Evolutionary conservation across 2,113 vertebrate genomes (phyloP).

Genomic region (Pycnonotus jocosus): DNA sequence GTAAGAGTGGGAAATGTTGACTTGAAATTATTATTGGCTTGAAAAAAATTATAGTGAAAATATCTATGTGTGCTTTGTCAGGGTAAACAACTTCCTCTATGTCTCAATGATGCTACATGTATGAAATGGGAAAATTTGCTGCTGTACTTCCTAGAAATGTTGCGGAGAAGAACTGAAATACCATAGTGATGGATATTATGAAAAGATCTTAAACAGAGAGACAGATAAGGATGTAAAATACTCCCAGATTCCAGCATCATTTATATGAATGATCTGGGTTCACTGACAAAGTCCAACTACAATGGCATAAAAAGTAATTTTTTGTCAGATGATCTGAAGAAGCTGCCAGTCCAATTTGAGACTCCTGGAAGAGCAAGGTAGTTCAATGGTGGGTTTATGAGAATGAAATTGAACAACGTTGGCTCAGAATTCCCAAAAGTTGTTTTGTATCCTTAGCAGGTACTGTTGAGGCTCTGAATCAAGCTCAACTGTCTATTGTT

Average conservation of each 20-base stretch:
- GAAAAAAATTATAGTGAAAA: not conserved
- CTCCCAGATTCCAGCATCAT: not conserved
- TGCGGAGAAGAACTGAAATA: not conserved
- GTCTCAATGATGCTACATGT: not conserved
- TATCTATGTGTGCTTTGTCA: not conserved
- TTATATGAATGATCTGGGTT: not conserved
- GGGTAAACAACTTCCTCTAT: not conserved
- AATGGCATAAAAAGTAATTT: not conserved
- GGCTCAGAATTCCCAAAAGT: not conserved
- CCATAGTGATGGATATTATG: not conserved
- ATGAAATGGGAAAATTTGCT: not conserved
- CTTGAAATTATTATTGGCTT: not conserved
- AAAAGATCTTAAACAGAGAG: not conserved
- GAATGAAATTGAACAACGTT: not conserved
- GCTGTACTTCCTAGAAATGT: not conserved
- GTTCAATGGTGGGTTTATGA: not conserved
- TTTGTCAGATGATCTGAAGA: not conserved
- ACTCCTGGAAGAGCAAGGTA: not conserved
- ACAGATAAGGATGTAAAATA: not conserved
- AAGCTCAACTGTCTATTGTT: not conserved
- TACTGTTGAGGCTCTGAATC: not conserved
- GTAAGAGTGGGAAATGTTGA: not conserved
- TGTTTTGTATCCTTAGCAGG: not conserved
- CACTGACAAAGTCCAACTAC: not conserved
- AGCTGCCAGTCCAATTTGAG: not conserved